Percentiles rank a stretch among this genome's conserved stretches.
Evolutionary conservation across 2,888 invertebrate species (phyloP).

Genomic region (Pristionchus entomophagus): DNA sequence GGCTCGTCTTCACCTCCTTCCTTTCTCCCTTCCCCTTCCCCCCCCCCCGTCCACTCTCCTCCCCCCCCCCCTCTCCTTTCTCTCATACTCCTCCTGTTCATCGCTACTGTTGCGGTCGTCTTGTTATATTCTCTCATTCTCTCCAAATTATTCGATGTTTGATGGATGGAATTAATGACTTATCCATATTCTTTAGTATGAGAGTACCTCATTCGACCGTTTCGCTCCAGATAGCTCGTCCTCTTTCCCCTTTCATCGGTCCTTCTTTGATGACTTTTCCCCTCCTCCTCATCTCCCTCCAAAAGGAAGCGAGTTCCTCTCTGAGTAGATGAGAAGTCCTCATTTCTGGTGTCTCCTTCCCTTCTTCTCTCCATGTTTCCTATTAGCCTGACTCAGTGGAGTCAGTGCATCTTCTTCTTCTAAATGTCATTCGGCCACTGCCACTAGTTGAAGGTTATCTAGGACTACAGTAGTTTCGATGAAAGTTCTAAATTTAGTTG

Average conservation of each 20-base stretch:
- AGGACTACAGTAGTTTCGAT: too few relatives aligned
- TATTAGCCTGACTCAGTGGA: neutral
- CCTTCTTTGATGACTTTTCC: conserved; percentile 8
- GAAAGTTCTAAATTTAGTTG: too few relatives aligned
- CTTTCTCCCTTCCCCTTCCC: neutral
- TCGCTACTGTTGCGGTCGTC: too few relatives aligned
- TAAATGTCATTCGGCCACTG: neutral
- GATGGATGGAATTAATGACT: too few relatives aligned
- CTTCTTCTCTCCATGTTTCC: conserved; percentile 39
- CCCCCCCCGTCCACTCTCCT: too few relatives aligned
- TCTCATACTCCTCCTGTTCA: conserved; percentile 21
- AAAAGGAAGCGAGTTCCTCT: conserved; percentile 30
- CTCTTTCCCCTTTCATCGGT: neutral
- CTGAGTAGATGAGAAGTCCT: conserved; percentile 39
- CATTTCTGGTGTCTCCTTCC: conserved; percentile 29
- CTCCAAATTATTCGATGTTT: too few relatives aligned
- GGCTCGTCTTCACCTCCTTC: conserved; percentile 25
- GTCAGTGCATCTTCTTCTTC: neutral
- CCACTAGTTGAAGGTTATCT: neutral
- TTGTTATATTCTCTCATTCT: too few relatives aligned
- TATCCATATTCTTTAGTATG: too few relatives aligned
- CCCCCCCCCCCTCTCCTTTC: neutral
- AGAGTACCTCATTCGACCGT: neutral
- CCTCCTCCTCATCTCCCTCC: neutral
- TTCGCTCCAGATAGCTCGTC: neutral